These are phyloP conservation scores for Whitmania pigra DNA, from an alignment of 1,140 invertebrate species.

Conservation along the genomic window DNA sequence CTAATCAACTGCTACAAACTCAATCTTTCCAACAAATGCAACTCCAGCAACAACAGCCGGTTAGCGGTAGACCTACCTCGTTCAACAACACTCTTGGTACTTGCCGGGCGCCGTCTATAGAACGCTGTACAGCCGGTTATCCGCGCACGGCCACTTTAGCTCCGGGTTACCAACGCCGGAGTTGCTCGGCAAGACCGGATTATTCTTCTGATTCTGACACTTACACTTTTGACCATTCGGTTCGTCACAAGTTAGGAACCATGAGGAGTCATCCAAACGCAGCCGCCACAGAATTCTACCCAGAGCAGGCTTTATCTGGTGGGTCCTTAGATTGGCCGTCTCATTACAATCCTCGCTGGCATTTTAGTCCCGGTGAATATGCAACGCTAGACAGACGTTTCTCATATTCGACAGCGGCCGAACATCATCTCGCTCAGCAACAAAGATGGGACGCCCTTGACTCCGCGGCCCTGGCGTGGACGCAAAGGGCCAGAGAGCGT, in stretches of 20 bases:
- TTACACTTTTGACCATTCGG: constrained; percentile 2
- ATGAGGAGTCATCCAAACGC: neutral
- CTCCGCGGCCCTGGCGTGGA: constrained; percentile 1
- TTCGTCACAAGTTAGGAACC: neutral
- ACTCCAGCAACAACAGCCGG: constrained; percentile 2
- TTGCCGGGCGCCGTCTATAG: constrained; percentile 5
- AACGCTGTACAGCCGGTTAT: constrained; percentile 5
- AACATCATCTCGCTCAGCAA: neutral
- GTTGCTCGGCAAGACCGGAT: constrained; percentile 4
- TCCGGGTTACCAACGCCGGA: neutral
- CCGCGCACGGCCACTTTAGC: neutral
- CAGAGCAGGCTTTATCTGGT: neutral
- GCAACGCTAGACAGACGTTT: constrained; percentile 19
- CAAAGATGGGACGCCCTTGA: constrained; percentile 10
- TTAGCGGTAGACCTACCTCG: neutral
- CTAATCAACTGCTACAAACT: constrained; percentile 12
- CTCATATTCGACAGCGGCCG: constrained; percentile 11
- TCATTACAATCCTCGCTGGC: constrained; percentile 12
- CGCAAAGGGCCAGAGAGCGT: neutral
- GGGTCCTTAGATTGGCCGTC: constrained; percentile 5
- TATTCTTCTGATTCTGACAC: constrained; percentile 11
- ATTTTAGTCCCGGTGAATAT: constrained; percentile 12
- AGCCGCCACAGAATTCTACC: neutral
- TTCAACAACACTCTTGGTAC: constrained; percentile 1
- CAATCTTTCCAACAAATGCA: constrained; percentile 9